Evolutionary conservation across 2,797 vertebrate species (phyloP).

Genomic region (Telmatherina bonti): DNA sequence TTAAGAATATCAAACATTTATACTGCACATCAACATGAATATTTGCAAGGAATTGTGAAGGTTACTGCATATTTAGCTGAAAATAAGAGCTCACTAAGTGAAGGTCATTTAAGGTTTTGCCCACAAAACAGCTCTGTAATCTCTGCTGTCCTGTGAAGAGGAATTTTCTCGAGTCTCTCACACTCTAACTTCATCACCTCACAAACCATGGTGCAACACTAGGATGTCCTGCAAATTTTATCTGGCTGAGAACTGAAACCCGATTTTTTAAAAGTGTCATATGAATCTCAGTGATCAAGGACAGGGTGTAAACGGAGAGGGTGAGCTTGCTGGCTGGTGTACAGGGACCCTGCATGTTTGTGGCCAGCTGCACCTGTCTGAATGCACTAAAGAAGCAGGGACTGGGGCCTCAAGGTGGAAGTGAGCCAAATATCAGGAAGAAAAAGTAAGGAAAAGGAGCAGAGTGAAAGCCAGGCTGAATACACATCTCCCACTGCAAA

Average conservation of each 20-base stretch:
- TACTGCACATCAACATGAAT: background rate
- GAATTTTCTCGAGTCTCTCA: slow-evolving; percentile 17
- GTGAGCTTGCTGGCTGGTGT: slow-evolving; percentile 48
- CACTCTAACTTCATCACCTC: slow-evolving; percentile 67
- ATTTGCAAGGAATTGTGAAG: slow-evolving; percentile 1
- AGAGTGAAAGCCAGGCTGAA: slow-evolving; percentile 47
- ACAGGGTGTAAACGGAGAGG: slow-evolving; percentile 73
- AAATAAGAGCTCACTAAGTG: background rate
- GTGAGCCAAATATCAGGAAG: slow-evolving; percentile 66
- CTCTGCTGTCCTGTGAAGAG: slow-evolving; percentile 31
- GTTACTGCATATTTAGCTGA: background rate
- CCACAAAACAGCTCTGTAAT: slow-evolving; percentile 17
- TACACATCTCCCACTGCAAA: slow-evolving; percentile 59
- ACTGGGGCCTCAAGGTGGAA: slow-evolving; percentile 67
- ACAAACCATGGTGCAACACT: slow-evolving; percentile 51
- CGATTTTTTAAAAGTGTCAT: slow-evolving; percentile 43
- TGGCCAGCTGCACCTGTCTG: slow-evolving; percentile 77
- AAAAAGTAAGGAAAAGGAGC: slow-evolving; percentile 59
- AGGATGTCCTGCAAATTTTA: slow-evolving; percentile 53
- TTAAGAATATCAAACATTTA: slow-evolving; percentile 3
- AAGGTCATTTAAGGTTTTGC: slow-evolving; percentile 45
- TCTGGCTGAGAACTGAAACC: slow-evolving; percentile 54
- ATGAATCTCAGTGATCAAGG: slow-evolving; percentile 68
- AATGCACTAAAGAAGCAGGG: slow-evolving; percentile 56
- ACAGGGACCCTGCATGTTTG: slow-evolving; percentile 54